phyloP scores from a whole-genome alignment of 2,888 invertebrate species.

The Sympetrum striolatum region DNA sequence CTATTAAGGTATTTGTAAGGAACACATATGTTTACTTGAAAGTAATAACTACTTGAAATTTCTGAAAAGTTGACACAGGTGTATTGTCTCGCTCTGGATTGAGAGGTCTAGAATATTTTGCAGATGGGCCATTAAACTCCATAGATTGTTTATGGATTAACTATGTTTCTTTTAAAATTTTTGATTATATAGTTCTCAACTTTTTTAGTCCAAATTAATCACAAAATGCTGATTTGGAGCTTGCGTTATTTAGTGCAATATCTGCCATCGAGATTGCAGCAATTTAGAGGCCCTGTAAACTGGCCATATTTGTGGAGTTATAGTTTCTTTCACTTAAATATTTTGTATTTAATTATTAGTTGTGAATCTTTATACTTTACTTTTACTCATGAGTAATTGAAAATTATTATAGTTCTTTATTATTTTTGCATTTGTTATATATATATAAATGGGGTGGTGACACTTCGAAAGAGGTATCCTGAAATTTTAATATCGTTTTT shows the following conservation, averaged over 20 bases:
- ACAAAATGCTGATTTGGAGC: neutral
- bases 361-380: neutral
- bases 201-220: neutral
- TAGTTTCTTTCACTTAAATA: neutral
- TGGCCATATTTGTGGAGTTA: neutral
- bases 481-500: slow-evolving; percentile 35
- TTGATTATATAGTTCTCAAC: neutral
- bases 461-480: neutral
- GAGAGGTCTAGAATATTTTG: neutral
- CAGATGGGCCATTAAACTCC: neutral
- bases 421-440: neutral
- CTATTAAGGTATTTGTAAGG: slow-evolving; percentile 11
- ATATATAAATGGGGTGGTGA: neutral
- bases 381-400: neutral
- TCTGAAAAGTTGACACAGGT: neutral
- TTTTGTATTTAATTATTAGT: neutral
- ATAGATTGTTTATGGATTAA: neutral
- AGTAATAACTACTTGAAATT: neutral
- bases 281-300: neutral
- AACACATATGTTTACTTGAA: slow-evolving; percentile 8
- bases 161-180: neutral
- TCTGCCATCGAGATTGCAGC: neutral
- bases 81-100: neutral
- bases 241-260: slow-evolving; percentile 1
- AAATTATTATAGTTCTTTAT: neutral